Evolutionary conservation across 2,113 vertebrate species (phyloP), one percentile per base, ranked within the genome.

Genomic region (Pionites leucogaster): DNA sequence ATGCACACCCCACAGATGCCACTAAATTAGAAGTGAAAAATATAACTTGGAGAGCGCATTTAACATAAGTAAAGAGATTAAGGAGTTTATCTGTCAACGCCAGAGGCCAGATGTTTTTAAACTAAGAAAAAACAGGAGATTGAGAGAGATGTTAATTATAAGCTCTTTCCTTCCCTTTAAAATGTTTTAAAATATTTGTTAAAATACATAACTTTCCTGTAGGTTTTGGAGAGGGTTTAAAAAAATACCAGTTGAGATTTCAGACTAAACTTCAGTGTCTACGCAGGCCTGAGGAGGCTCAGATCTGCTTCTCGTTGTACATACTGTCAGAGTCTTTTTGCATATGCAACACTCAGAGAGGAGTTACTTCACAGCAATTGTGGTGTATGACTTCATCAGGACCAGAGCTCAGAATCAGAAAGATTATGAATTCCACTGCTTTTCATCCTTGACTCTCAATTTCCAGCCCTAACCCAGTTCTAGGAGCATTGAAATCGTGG

Each of bases 51-150:
- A 96, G 77, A 94, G 86, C 52, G 44, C 77, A 79, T 82, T 92
- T 53, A 93, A 52, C 20, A 3, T 78, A 93, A 95, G 81, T 89
- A 92, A 95, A 94, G 91, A 97, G 93, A 97, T 96, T 97, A 95
- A 93, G 94, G 87, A 96, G 84, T 95, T 89, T 95, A 79, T 96
- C 96, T 96, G 95, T 97, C 96, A 97, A 96, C 97, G 89, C 95
- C 52, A 80, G 57, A 85, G 82, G 82, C 91, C 97, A 97, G 97
- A 94, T 97, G 95, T 77, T 94, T 93, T 94, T 80, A 82, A 95
- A 96, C 83, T 69, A 44, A 50, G 92, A 13, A 90, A 96, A 96
- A 96, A 70, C 74, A 93, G 74, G 46, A 88, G 92, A 77, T 42
- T 31, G 64, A 81, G 60, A 74, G 88, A 90, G 74, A 88, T 65